These are phyloP conservation scores for Tribolium freemani DNA, from an alignment of 2,888 invertebrate species.

Conservation along the genomic window DNA sequence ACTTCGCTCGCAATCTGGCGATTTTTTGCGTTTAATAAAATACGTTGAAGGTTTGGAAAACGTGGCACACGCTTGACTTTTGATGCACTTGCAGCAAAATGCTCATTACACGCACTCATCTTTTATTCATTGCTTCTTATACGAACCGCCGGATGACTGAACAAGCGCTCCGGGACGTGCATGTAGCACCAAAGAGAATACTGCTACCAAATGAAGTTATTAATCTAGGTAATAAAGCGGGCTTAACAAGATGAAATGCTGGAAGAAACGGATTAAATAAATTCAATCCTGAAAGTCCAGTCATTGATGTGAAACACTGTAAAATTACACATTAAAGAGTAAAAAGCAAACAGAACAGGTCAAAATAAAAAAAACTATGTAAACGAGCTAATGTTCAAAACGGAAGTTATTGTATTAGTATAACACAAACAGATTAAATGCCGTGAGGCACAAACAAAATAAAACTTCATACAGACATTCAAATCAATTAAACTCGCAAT, in stretches of 20 bases:
- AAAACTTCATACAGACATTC: too few species aligned
- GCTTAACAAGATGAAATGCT: not conserved
- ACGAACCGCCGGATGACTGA: not conserved
- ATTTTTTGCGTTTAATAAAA: not conserved
- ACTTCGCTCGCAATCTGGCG: not conserved
- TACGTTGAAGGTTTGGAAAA: not conserved
- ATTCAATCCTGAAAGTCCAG: too few species aligned
- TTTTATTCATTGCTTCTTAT: slow-evolving; percentile 26
- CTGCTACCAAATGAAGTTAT: not conserved
- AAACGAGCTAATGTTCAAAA: too few species aligned
- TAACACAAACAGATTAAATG: too few species aligned
- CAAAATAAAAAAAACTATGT: too few species aligned
- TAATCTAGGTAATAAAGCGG: not conserved
- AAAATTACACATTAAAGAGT: too few species aligned
- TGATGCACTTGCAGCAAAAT: slow-evolving; percentile 18
- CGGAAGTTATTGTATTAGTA: too few species aligned
- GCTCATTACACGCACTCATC: slow-evolving; percentile 29
- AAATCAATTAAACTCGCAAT: too few species aligned
- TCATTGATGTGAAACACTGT: too few species aligned
- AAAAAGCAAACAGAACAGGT: too few species aligned
- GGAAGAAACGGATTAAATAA: not conserved
- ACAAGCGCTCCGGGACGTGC: not conserved
- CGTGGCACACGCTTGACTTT: too few species aligned
- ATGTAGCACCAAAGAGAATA: not conserved
- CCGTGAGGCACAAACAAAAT: too few species aligned